Evolutionary conservation across 2,797 vertebrate genomes (phyloP).

Genomic region (Chromis chromis): DNA sequence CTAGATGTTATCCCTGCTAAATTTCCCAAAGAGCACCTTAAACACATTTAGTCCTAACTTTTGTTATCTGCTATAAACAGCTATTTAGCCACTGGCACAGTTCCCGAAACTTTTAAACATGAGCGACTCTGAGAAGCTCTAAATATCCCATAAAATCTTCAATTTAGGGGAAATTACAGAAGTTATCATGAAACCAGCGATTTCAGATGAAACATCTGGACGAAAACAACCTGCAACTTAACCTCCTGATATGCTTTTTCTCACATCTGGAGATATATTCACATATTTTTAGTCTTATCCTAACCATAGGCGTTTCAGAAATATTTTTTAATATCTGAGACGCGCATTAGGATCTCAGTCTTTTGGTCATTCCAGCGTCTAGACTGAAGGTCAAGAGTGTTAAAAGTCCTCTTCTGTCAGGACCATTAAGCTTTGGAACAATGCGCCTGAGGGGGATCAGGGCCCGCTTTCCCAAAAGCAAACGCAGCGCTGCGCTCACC

Average conservation of each 20-base stretch:
- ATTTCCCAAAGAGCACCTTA: slow-evolving; percentile 43
- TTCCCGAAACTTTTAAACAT: slow-evolving; percentile 25
- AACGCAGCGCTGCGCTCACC: slow-evolving; percentile 31
- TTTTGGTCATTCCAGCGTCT: slow-evolving; percentile 42
- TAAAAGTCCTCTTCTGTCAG: slow-evolving; percentile 41
- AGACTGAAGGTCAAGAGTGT: slow-evolving; percentile 48
- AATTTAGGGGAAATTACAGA: neutral
- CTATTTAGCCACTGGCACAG: slow-evolving; percentile 41
- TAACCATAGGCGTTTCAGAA: neutral
- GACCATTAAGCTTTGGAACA: slow-evolving; percentile 48
- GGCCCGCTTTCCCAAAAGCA: slow-evolving; percentile 47
- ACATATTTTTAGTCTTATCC: no score
- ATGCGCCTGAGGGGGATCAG: slow-evolving; percentile 44
- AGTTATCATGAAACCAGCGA: slow-evolving; percentile 18
- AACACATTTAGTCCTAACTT: slow-evolving; percentile 38
- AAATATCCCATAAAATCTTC: neutral
- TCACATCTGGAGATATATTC: neutral
- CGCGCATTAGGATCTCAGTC: neutral
- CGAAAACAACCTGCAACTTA: neutral
- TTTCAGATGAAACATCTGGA: neutral
- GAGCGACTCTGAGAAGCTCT: slow-evolving; percentile 8
- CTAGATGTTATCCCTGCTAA: slow-evolving; percentile 46
- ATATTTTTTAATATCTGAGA: slow-evolving; percentile 9
- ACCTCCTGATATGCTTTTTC: neutral
- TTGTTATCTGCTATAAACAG: slow-evolving; percentile 55